Percentiles rank a stretch among this genome's conserved stretches.
Evolutionary conservation across 2,888 invertebrate species (phyloP).

Genomic region (Tipula unca): DNA sequence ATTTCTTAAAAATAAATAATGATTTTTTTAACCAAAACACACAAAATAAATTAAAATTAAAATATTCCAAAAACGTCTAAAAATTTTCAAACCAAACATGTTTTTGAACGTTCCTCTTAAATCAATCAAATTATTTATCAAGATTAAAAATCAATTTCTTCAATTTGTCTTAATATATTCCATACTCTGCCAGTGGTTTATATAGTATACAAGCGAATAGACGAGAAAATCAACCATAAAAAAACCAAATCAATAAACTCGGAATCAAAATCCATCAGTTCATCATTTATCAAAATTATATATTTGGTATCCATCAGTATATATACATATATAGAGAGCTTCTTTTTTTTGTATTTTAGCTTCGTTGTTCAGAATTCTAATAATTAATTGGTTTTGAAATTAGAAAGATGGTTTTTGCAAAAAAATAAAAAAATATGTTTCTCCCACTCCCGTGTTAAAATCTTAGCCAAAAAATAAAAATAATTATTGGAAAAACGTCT

Average conservation of each 20-base stretch:
- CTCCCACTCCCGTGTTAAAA: background rate
- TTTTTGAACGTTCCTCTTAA: background rate
- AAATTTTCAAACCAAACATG: background rate
- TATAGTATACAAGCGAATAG: background rate
- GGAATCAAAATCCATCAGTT: conserved; percentile 8
- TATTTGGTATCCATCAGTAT: background rate
- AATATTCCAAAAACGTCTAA: background rate
- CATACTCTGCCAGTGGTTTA: background rate
- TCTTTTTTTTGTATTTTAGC: background rate
- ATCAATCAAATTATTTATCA: conserved; percentile 8
- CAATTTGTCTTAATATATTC: conserved; percentile 14
- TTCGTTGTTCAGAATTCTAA: background rate
- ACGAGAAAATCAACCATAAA: background rate
- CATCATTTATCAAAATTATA: conserved; percentile 8
- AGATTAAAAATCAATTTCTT: background rate
- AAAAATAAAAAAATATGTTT: background rate
- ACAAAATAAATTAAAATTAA: background rate
- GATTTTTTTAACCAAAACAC: too few relatives aligned
- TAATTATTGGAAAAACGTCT: background rate
- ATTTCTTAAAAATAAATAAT: too few relatives aligned
- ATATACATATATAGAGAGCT: background rate
- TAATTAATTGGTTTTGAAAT: background rate
- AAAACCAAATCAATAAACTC: background rate
- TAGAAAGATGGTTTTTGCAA: background rate
- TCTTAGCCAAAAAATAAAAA: background rate